Percentiles rank a stretch among this genome's conserved stretches.
phyloP scores from a whole-genome alignment of 2,888 invertebrate genomes.

The Eristalis tenax region DNA sequence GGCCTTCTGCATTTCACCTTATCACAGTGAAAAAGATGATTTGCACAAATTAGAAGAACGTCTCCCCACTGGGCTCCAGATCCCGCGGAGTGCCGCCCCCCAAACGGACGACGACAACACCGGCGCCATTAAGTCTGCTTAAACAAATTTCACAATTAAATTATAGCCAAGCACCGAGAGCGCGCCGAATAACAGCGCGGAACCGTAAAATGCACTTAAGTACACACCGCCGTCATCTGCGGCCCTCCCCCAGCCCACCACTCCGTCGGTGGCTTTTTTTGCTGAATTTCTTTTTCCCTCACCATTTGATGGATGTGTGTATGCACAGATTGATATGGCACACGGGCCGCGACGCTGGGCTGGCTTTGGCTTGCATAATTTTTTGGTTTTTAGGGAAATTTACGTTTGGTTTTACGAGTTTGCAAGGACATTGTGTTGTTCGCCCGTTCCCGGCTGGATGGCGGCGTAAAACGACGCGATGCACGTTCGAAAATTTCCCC shows the following conservation, averaged over 20 bases:
- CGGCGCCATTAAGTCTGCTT: not conserved
- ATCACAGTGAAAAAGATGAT: conserved; percentile 26
- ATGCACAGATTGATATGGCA: conserved; percentile 26
- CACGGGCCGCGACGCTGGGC: not conserved
- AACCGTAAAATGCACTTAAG: conserved; percentile 34
- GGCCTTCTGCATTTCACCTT: conserved; percentile 9
- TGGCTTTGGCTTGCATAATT: not conserved
- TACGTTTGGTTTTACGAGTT: conserved; percentile 33
- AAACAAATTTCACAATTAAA: conserved; percentile 29
- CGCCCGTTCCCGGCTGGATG: not conserved
- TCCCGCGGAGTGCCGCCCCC: not conserved
- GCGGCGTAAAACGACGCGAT: conserved; percentile 2
- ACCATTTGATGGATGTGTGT: conserved; percentile 26
- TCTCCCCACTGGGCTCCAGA: not conserved
- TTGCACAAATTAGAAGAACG: conserved; percentile 35
- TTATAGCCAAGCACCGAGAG: conserved; percentile 14
- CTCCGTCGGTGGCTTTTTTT: not conserved
- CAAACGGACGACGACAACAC: not conserved
- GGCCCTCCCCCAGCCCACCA: not conserved
- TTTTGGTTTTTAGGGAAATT: conserved; percentile 11
- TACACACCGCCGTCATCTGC: not conserved
- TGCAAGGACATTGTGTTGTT: conserved; percentile 17
- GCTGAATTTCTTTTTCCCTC: not conserved
- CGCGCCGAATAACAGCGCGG: not conserved
- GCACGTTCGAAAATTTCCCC: not conserved